A percentile compares a stretch with the other conserved stretches of the same genome.
These are phyloP conservation scores for Scartelaos histophorus DNA, from an alignment of 2,113 vertebrate species.

Conservation along the genomic window DNA sequence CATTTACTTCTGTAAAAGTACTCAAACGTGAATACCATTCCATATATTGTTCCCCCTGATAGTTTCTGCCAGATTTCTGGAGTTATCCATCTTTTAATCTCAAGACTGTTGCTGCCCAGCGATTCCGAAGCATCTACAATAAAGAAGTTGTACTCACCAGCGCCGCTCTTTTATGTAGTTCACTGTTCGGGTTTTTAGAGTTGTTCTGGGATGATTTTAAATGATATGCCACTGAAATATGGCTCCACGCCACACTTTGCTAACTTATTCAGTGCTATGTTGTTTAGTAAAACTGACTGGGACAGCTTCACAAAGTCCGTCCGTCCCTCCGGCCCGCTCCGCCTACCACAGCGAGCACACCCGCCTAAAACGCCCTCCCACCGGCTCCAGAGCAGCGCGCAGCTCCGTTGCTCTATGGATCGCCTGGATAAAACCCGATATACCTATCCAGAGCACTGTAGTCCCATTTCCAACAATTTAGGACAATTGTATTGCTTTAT, in stretches of 20 bases:
- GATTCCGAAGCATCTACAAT: slow-evolving; percentile 1
- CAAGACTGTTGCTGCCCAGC: slow-evolving; percentile 6
- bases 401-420: slow-evolving; percentile 1
- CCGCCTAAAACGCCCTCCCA: slow-evolving; percentile 52
- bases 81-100: not conserved
- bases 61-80: not conserved
- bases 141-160: slow-evolving; percentile 57
- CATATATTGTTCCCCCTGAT: not conserved
- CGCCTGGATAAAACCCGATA: not conserved
- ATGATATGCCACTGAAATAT: slow-evolving; percentile 17
- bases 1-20: not conserved
- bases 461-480: not conserved
- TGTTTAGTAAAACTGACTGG: slow-evolving; percentile 43
- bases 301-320: slow-evolving; percentile 45
- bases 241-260: slow-evolving; percentile 28
- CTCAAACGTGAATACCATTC: not conserved
- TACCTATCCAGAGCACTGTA: not conserved
- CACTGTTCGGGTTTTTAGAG: slow-evolving; percentile 11
- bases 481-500: not conserved
- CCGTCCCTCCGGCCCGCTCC: slow-evolving; percentile 55
- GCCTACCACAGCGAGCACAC: slow-evolving; percentile 50
- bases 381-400: slow-evolving; percentile 18
- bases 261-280: slow-evolving; percentile 57
- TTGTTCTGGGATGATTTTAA: not conserved
- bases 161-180: slow-evolving; percentile 14